These are phyloP conservation scores for Aldrovandia affinis DNA, from an alignment of 2,797 vertebrate species.

Conservation along the genomic window DNA sequence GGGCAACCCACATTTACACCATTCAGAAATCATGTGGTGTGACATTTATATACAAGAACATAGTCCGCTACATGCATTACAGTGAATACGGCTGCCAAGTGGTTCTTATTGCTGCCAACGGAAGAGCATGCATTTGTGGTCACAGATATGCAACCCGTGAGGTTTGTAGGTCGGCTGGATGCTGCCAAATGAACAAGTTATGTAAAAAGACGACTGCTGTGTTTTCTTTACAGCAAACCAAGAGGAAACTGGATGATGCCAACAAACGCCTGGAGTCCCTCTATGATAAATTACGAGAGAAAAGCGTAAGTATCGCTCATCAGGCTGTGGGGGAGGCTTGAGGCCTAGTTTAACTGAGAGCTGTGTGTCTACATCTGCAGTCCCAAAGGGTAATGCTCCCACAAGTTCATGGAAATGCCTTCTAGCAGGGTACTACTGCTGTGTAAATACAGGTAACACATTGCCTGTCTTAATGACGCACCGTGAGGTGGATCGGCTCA, in stretches of 20 bases:
- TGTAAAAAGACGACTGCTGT: background rate
- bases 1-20: background rate
- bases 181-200: background rate
- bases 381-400: background rate
- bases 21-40: too few species aligned
- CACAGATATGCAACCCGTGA: background rate
- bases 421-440: background rate
- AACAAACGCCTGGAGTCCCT: constrained; percentile 93
- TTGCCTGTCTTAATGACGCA: background rate
- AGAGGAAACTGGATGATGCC: constrained; percentile 94
- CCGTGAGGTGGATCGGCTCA: background rate
- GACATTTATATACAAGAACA: rapidly evolving
- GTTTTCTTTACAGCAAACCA: constrained; percentile 86
- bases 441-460: background rate
- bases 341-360: background rate
- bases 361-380: background rate
- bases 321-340: background rate
- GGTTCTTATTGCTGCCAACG: background rate
- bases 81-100: background rate
- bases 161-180: background rate
- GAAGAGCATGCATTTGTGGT: background rate
- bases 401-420: background rate
- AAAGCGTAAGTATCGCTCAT: constrained; percentile 84
- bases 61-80: background rate
- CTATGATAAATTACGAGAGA: constrained; percentile 95